phyloP scores from a whole-genome alignment of 1,140 invertebrate genomes.

The Proctacanthus coquilletti region DNA sequence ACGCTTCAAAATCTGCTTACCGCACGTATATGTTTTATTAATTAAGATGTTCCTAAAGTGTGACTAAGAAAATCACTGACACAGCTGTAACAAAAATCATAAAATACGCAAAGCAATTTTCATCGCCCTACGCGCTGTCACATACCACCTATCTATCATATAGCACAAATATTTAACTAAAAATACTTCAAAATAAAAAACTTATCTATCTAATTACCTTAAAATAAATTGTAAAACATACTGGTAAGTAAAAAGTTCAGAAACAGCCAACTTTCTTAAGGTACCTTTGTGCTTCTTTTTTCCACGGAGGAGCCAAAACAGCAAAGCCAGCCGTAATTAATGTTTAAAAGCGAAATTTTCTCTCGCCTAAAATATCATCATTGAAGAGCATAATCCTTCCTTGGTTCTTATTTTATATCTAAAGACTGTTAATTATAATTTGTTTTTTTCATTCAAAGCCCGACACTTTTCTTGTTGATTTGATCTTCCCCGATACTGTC shows the following conservation, averaged over 20 bases:
- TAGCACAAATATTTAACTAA: neutral
- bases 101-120: neutral
- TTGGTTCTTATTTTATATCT: no score
- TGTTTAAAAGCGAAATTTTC: constrained; percentile 1
- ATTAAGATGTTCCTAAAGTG: no score
- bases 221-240: neutral
- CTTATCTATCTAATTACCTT: neutral
- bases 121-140: neutral
- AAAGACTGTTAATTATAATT: no score
- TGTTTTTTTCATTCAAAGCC: no score
- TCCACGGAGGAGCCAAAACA: constrained; percentile 5
- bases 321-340: constrained; percentile 2
- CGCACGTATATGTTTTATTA: no score
- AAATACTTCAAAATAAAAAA: neutral
- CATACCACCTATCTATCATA: neutral
- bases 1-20: no score
- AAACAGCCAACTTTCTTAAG: no score
- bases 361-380: neutral
- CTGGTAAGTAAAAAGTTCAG: no score
- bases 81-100: no score
- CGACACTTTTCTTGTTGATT: no score
- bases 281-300: constrained; percentile 4
- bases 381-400: constrained; percentile 1
- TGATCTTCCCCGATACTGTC: no score
- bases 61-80: no score